Evolutionary conservation across 92 coral and sea anemone genomes (phyloP).

Genomic region (Epizoanthus illoricatus): DNA sequence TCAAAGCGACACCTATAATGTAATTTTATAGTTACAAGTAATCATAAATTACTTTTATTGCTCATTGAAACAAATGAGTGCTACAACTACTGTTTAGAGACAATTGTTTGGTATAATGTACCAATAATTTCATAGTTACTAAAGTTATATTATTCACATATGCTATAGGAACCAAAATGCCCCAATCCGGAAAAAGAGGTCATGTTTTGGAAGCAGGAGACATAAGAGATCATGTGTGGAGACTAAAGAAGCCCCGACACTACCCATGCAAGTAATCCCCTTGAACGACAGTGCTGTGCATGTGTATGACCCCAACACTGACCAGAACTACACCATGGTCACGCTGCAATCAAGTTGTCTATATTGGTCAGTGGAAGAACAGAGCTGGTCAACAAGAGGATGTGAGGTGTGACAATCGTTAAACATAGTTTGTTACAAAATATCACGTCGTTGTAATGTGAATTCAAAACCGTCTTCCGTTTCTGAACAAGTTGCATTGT

Average conservation of each 20-base stretch:
- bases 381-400: conserved; percentile 64
- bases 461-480: neutral
- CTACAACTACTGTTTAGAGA: no score
- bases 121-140: no score
- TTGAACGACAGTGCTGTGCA: conserved; percentile 65
- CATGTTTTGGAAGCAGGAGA: conserved; percentile 61
- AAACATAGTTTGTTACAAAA: neutral
- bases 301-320: conserved; percentile 61
- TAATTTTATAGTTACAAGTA: no score
- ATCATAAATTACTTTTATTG: no score
- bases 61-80: no score
- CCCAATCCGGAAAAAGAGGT: conserved; percentile 57
- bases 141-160: no score
- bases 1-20: no score
- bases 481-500: no score
- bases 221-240: conserved; percentile 75
- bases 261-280: conserved; percentile 23
- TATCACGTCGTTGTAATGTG: neutral
- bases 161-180: neutral
- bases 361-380: conserved; percentile 60
- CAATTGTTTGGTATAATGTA: no score
- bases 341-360: conserved; percentile 52
- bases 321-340: conserved; percentile 66
- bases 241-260: conserved; percentile 67
- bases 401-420: conserved; percentile 52